These are phyloP conservation scores for Poeciliopsis infans DNA, from an alignment of 2,797 vertebrate genomes.

Conservation along the genomic window DNA sequence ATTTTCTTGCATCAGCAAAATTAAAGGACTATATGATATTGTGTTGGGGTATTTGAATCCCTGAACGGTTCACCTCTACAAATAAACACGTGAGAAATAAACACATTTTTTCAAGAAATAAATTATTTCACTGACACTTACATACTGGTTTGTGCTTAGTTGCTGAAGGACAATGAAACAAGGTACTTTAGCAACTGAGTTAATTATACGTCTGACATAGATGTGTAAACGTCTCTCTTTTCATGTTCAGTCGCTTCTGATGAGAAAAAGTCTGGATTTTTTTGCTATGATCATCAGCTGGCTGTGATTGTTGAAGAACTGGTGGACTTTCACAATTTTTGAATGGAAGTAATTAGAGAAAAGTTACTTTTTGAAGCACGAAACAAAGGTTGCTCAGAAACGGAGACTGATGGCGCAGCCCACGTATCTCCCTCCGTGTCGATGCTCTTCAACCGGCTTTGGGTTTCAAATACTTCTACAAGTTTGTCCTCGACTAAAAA, in stretches of 20 bases:
- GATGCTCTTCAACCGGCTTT: not conserved
- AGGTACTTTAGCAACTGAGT: not conserved
- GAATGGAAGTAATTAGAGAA: not conserved
- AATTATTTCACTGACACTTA: too few species aligned
- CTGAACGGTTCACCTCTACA: not conserved
- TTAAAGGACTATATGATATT: not conserved
- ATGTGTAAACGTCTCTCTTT: not conserved
- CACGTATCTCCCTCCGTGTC: not conserved
- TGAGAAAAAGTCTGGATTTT: not conserved
- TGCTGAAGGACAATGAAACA: not conserved
- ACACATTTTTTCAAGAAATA: not conserved
- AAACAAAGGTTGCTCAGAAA: not conserved
- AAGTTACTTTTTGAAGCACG: not conserved
- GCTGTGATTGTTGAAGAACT: not conserved
- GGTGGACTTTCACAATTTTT: not conserved
- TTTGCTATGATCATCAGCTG: not conserved
- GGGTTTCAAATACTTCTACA: not conserved
- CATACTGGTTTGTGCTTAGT: not conserved
- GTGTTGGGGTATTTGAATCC: not conserved
- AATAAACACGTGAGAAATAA: not conserved
- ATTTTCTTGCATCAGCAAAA: not conserved
- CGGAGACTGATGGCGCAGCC: not conserved
- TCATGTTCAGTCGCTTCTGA: not conserved
- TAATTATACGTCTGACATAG: not conserved
- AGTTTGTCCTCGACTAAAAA: not conserved